Percentiles rank a stretch among this genome's conserved stretches.
Conservation (phyloP, 2,113 vertebrate genomes). For the Clarias magur region DNA sequence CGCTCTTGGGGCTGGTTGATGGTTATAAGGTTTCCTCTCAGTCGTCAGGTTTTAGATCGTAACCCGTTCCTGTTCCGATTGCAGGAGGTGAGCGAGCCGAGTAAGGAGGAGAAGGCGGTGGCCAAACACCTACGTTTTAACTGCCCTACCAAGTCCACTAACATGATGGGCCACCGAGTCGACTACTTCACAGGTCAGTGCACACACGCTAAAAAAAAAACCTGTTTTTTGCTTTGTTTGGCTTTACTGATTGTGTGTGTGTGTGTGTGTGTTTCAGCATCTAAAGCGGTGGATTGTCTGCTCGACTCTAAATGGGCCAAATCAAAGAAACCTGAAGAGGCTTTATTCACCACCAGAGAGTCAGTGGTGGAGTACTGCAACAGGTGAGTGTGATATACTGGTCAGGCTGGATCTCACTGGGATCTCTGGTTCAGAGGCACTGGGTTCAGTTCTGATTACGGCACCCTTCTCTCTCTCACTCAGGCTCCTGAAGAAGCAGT, state of each 20-base stretch:
- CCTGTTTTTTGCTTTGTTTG: background rate
- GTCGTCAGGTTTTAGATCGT: background rate
- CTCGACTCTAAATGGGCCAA: slow-evolving; percentile 98
- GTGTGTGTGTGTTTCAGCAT: slow-evolving; percentile 73
- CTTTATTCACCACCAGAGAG: slow-evolving; percentile 92
- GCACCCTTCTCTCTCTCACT: background rate
- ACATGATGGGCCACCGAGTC: slow-evolving; percentile 97
- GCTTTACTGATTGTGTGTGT: background rate
- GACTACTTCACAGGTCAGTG: slow-evolving; percentile 95
- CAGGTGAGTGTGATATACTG: slow-evolving; percentile 73
- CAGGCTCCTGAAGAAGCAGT: slow-evolving; percentile 96
- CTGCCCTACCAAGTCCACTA: slow-evolving; percentile 96
- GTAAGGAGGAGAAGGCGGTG: slow-evolving; percentile 97
- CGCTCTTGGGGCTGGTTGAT: too few relatives aligned
- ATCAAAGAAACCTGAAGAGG: slow-evolving; percentile 94
- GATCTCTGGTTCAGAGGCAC: background rate
- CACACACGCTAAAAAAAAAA: too few relatives aligned
- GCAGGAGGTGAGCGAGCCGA: slow-evolving; percentile 95
- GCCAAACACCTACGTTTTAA: slow-evolving; percentile 98
- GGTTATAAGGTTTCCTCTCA: background rate
- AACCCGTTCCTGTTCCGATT: slow-evolving; percentile 40
- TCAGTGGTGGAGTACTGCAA: slow-evolving; percentile 96
- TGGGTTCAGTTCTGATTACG: background rate
- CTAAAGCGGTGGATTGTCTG: slow-evolving; percentile 96
- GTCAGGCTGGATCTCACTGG: too few relatives aligned